A percentile compares a stretch with the other conserved stretches of the same genome.
phyloP scores from a whole-genome alignment of 2,797 vertebrate genomes.

The Setipinna tenuifilis region DNA sequence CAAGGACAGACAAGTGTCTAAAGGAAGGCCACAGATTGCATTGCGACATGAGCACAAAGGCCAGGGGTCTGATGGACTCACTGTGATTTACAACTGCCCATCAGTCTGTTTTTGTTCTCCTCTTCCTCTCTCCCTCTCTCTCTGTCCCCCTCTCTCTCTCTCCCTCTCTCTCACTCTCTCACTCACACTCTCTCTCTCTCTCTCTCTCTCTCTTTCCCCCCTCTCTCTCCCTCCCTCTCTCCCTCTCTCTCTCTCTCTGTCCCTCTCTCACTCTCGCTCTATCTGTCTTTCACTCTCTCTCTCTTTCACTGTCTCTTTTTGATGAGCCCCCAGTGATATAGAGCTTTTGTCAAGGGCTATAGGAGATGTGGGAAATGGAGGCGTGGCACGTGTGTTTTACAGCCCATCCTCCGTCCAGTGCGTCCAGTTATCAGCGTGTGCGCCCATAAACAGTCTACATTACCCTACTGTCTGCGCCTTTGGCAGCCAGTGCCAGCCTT shows the following conservation, averaged over 20 bases:
- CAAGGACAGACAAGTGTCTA: slow-evolving; percentile 40
- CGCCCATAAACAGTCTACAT: slow-evolving; percentile 65
- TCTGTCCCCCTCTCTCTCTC: too few species aligned
- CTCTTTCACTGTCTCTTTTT: not conserved
- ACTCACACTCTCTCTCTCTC: too few species aligned
- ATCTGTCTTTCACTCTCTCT: too few species aligned
- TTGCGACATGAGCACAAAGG: not conserved
- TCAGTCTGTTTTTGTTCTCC: not conserved
- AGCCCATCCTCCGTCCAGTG: slow-evolving; percentile 59
- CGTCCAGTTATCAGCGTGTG: slow-evolving; percentile 53
- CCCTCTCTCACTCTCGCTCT: not conserved
- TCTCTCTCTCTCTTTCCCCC: not conserved
- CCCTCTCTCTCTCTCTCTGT: not conserved
- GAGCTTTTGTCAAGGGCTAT: slow-evolving; percentile 34
- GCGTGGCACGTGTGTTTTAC: slow-evolving; percentile 70
- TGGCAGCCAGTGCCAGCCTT: slow-evolving; percentile 10
- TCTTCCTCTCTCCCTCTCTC: not conserved
- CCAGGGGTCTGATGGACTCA: slow-evolving; percentile 28
- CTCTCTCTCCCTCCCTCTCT: not conserved
- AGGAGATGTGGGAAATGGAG: slow-evolving; percentile 57
- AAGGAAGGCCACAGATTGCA: not conserved
- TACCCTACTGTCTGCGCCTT: slow-evolving; percentile 4
- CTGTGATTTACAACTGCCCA: slow-evolving; percentile 65
- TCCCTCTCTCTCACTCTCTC: too few species aligned
- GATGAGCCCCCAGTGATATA: not conserved